Conservation (phyloP, 1,140 invertebrate genomes). For the Drosophila ananassae region DNA sequence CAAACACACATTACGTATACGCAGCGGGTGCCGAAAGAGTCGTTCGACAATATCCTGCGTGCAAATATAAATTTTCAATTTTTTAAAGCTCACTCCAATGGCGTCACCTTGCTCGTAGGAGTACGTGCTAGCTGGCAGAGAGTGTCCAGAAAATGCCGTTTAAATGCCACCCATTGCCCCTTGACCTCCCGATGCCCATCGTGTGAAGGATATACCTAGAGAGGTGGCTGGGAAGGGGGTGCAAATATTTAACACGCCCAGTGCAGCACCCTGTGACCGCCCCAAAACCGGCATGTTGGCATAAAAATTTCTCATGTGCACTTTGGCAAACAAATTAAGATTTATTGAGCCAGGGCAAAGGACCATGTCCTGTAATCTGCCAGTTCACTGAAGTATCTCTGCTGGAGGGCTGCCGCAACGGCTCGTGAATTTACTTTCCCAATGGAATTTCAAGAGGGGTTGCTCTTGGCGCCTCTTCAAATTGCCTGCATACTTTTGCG, state of each 20-base stretch:
- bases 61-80: conserved; percentile 50
- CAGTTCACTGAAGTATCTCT: conserved; percentile 34
- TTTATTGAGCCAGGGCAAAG: conserved; percentile 58
- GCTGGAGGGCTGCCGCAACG: neutral
- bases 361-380: conserved; percentile 38
- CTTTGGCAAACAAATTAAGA: conserved; percentile 80
- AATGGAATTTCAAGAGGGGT: neutral
- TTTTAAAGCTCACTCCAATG: conserved; percentile 41
- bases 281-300: conserved; percentile 39
- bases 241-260: conserved; percentile 62
- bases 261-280: conserved; percentile 1
- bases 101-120: conserved; percentile 22
- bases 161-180: conserved; percentile 21
- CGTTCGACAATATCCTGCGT: conserved; percentile 19
- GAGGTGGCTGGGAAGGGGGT: neutral
- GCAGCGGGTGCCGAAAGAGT: conserved; percentile 31
- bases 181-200: conserved; percentile 1
- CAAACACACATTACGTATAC: conserved; percentile 40
- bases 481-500: conserved; percentile 47
- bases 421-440: conserved; percentile 6
- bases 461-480: conserved; percentile 20
- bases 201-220: conserved; percentile 13
- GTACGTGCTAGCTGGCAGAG: conserved; percentile 20
- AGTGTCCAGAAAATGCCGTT: conserved; percentile 32
- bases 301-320: conserved; percentile 71